Conservation (phyloP, 1,140 invertebrate species). For the Leptopilina clavipes region DNA sequence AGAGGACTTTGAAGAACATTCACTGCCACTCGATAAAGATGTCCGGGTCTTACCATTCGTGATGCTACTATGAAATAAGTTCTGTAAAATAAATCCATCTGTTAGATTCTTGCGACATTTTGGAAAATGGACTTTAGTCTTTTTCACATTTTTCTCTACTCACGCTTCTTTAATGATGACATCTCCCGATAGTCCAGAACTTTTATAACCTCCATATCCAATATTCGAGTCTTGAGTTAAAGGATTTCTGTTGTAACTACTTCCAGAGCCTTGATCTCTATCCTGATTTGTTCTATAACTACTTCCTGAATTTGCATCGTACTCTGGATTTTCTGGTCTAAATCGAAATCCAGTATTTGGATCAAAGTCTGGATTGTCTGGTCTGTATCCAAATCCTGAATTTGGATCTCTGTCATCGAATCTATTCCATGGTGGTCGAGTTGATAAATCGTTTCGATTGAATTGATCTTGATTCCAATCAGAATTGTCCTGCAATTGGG, state of each 20-base stretch:
- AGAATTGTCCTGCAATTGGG: constrained; percentile 41
- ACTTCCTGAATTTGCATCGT: constrained; percentile 22
- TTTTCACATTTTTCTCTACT: constrained; percentile 60
- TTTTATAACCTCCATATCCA: constrained; percentile 20
- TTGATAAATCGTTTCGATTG: constrained; percentile 51
- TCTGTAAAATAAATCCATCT: constrained; percentile 70
- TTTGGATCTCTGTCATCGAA: constrained; percentile 55
- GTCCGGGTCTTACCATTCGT: constrained; percentile 88
- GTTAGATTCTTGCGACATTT: neutral
- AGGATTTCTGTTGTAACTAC: neutral
- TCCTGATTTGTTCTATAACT: constrained; percentile 3
- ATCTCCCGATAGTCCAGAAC: constrained; percentile 53
- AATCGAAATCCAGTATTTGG: constrained; percentile 28
- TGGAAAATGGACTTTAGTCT: constrained; percentile 38
- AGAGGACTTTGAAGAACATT: constrained; percentile 83
- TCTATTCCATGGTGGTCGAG: constrained; percentile 56
- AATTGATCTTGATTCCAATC: constrained; percentile 42
- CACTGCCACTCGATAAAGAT: constrained; percentile 88
- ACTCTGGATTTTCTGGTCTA: neutral
- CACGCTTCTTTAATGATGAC: constrained; percentile 79
- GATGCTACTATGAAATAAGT: constrained; percentile 93
- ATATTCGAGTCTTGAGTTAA: constrained; percentile 9
- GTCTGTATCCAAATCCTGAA: neutral
- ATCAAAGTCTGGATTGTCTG: constrained; percentile 38
- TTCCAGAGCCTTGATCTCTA: constrained; percentile 29